A percentile compares a stretch with the other conserved stretches of the same genome.
Conservation (phyloP, 2,113 vertebrate genomes). For the Clarias gariepinus region DNA sequence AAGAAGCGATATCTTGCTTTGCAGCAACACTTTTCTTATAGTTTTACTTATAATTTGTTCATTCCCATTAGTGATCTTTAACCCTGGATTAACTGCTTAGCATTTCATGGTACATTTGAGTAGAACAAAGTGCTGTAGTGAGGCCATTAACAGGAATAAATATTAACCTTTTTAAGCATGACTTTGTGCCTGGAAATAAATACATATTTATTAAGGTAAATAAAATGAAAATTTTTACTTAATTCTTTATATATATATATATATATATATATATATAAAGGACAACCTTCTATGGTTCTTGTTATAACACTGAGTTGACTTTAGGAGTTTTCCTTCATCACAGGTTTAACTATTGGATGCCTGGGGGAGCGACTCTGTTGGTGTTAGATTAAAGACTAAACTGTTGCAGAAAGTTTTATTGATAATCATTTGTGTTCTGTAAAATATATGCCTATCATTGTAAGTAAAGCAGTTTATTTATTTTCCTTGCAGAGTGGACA, state of each 20-base stretch:
- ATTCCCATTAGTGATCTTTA: conserved; percentile 17
- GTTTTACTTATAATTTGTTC: background rate
- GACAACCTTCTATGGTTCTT: conserved; percentile 19
- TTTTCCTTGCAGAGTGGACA: conserved; percentile 66
- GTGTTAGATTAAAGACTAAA: conserved; percentile 2
- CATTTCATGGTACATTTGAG: conserved; percentile 4
- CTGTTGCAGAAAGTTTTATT: background rate
- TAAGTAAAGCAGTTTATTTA: background rate
- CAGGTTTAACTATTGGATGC: conserved; percentile 7
- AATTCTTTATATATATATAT: no score
- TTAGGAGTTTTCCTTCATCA: background rate
- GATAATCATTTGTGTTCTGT: background rate
- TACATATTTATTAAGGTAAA: background rate
- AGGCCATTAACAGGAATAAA: background rate
- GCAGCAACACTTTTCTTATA: background rate
- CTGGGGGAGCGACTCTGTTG: background rate
- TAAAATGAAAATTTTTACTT: no score
- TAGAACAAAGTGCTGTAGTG: background rate
- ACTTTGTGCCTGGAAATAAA: background rate
- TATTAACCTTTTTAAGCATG: background rate
- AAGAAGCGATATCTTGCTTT: no score
- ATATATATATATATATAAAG: background rate
- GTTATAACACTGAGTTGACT: conserved; percentile 5
- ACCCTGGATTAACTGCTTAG: conserved; percentile 6
- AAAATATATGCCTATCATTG: background rate